Evolutionary conservation across 2,113 vertebrate species (phyloP), one percentile per base, ranked within the genome.

Genomic region (Phyllostomus hastatus): DNA sequence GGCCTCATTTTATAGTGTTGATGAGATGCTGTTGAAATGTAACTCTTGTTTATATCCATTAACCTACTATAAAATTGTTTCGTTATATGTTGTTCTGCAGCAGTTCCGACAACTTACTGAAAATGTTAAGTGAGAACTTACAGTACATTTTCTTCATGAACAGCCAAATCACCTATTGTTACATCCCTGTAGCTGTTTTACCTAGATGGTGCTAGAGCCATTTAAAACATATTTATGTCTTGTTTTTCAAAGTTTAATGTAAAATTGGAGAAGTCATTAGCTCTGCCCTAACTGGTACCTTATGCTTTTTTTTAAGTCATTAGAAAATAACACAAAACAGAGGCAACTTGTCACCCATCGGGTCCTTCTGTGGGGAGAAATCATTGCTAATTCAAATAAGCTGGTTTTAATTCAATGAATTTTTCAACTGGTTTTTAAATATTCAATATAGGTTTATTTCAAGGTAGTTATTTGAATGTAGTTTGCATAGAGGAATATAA

Each of bases 351-450:
- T 91, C 70, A 76, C 19, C 43, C 26, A 48, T 28, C 57, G 46
- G 46, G 33, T 50, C 48, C 43, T 92, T 93, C 35, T 61, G 38
- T 84, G 81, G 46, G 59, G 50, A 90, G 52, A 93, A 91, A 92
- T 93, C 16, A n/a, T 20, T 78, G 6, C 78, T 88, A 79, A 66
- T 85, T 96, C 17, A 48, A 67, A 69, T 86, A 94, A 79, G 92
- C 14, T 96, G 54, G 69, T 94, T 96, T 95, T 93, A 91, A 91
- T 59, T 91, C 48, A 85, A 69, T 79, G 83, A 84, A 72, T 73
- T 96, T 90, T 97, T 96, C 59, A 72, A 43, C 75, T 94, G 72
- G 33, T 52, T 95, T 96, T 95, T 69, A 95, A 90, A 89, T 50
- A 96, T 59, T 85, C 79, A 82, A 15, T 88, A 86, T 38, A 20